A percentile compares a stretch with the other conserved stretches of the same genome.
These are phyloP conservation scores for Hyles vespertilio DNA, from an alignment of 1,140 invertebrate genomes.

Conservation along the genomic window DNA sequence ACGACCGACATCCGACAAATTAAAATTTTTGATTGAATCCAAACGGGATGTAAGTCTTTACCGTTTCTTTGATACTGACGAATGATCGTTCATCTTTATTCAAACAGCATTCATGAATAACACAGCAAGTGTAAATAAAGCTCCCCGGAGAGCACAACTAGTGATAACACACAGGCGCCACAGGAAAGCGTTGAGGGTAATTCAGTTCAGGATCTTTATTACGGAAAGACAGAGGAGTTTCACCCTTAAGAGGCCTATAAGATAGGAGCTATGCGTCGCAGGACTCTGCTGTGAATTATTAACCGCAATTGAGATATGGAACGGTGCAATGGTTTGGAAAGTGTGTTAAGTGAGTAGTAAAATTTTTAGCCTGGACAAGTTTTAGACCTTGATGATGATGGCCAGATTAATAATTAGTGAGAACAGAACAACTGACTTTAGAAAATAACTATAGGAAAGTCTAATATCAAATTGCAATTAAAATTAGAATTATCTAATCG, in stretches of 20 bases:
- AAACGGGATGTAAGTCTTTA: constrained; percentile 13
- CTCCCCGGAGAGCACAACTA: constrained; percentile 41
- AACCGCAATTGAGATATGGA: constrained; percentile 27
- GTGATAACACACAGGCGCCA: constrained; percentile 48
- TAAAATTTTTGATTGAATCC: constrained; percentile 1
- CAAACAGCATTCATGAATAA: constrained; percentile 63
- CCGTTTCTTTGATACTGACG: constrained; percentile 37
- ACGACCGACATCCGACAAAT: not conserved
- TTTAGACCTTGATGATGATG: too few relatives aligned
- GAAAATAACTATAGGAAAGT: too few relatives aligned
- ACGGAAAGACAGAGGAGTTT: constrained; percentile 33
- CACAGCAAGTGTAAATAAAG: constrained; percentile 57
- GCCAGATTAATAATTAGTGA: too few relatives aligned
- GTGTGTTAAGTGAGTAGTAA: too few relatives aligned
- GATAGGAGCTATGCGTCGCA: constrained; percentile 36
- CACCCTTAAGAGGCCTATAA: constrained; percentile 43
- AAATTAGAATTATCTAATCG: too few relatives aligned
- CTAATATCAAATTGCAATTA: too few relatives aligned
- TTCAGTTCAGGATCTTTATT: constrained; percentile 62
- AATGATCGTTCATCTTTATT: constrained; percentile 60
- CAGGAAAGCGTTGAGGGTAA: constrained; percentile 45
- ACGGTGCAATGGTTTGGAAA: not conserved
- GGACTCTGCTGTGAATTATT: constrained; percentile 42
- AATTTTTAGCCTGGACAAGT: too few relatives aligned
- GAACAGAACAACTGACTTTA: too few relatives aligned